A percentile compares a stretch with the other conserved stretches of the same genome.
Conservation (phyloP, 2,113 vertebrate genomes). For the Phalacrocorax carbo region DNA sequence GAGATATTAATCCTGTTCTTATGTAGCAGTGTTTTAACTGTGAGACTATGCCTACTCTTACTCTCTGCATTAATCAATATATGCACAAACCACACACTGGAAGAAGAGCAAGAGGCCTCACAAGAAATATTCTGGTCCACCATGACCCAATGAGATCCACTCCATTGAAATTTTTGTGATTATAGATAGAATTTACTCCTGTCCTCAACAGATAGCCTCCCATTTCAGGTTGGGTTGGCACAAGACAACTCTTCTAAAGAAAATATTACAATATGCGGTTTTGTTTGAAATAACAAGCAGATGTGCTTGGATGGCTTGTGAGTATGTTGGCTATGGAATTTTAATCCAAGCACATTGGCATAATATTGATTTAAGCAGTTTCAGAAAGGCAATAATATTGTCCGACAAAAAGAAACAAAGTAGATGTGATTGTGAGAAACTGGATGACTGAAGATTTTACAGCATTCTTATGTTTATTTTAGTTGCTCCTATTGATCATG, state of each 20-base stretch:
- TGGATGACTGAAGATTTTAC: neutral
- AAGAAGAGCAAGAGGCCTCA: neutral
- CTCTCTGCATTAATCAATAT: neutral
- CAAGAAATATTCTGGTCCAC: neutral
- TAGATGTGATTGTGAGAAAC: neutral
- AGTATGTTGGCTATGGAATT: neutral
- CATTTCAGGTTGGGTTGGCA: neutral
- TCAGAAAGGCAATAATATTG: neutral
- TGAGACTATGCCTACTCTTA: neutral
- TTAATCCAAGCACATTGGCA: neutral
- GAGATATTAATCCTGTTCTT: neutral
- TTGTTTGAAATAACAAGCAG: neutral
- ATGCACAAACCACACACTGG: neutral
- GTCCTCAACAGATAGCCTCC: neutral
- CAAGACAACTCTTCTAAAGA: neutral
- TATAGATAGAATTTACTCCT: neutral
- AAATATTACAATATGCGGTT: neutral
- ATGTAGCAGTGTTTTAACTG: neutral
- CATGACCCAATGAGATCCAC: rapidly evolving
- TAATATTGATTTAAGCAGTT: neutral
- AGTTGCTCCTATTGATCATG: constrained; percentile 94
- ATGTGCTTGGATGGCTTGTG: neutral
- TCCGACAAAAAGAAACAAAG: neutral
- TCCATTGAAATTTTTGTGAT: neutral
- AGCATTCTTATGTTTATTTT: neutral